Evolutionary conservation across 2,797 vertebrate genomes (phyloP).

Genomic region (Ammospiza maritima): DNA sequence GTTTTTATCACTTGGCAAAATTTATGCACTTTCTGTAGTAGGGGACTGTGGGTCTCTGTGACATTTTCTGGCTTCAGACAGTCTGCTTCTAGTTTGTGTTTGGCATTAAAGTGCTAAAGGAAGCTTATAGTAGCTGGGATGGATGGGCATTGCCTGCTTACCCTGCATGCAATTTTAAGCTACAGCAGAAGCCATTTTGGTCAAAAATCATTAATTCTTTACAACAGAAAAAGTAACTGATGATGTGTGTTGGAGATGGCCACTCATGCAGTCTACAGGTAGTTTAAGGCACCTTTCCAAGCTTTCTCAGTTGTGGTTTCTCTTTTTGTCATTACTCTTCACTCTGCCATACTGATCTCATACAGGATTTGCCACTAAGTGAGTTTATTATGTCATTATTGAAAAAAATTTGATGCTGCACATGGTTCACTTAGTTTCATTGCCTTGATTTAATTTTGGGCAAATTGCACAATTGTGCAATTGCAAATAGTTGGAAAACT

Average conservation of each 20-base stretch:
- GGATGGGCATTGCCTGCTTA: neutral
- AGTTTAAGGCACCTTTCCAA: neutral
- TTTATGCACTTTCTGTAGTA: neutral
- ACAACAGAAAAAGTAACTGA: neutral
- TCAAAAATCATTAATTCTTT: neutral
- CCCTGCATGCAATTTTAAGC: neutral
- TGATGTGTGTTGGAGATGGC: neutral
- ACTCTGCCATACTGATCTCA: neutral
- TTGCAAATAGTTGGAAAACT: neutral
- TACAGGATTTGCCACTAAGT: neutral
- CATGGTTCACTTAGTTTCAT: neutral
- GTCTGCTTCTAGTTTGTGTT: neutral
- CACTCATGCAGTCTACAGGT: accelerated
- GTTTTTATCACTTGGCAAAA: neutral
- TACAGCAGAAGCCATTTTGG: neutral
- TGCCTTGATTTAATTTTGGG: neutral
- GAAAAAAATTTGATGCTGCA: neutral
- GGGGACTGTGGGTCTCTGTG: neutral
- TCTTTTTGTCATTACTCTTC: neutral
- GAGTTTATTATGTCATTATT: neutral
- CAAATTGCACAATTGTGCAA: neutral
- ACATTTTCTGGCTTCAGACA: neutral
- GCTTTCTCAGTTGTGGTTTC: neutral
- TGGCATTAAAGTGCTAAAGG: neutral
- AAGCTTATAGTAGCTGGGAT: neutral